Conservation (phyloP, 2,113 vertebrate species). For the Brachyistius frenatus region DNA sequence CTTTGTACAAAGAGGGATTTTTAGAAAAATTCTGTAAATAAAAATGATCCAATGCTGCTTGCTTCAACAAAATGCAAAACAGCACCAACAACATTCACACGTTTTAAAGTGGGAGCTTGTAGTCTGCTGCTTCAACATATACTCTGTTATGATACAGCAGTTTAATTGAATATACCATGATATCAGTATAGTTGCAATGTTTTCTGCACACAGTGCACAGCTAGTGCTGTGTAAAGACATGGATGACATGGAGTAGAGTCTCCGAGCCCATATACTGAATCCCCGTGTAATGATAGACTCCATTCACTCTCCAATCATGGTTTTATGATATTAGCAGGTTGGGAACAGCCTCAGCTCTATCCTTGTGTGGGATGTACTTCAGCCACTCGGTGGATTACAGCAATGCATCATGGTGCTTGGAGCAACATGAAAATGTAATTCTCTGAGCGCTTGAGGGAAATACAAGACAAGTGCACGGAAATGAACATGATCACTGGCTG, state of each 20-base stretch:
- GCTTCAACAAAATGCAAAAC: neutral
- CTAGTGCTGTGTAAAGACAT: neutral
- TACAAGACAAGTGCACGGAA: constrained; percentile 43
- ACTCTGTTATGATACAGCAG: neutral
- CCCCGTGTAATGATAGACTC: constrained; percentile 39
- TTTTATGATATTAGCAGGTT: constrained; percentile 59
- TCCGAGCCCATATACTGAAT: constrained; percentile 15
- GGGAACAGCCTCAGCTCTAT: constrained; percentile 31
- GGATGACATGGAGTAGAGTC: constrained; percentile 11
- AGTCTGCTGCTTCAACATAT: neutral
- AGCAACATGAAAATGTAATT: constrained; percentile 76
- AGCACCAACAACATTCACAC: neutral
- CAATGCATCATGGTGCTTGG: constrained; percentile 68
- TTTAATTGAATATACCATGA: neutral
- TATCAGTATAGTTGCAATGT: neutral
- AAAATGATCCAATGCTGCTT: constrained; percentile 13
- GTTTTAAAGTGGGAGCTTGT: neutral
- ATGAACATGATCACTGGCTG: constrained; percentile 57
- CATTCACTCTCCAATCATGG: constrained; percentile 46
- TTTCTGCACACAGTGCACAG: neutral
- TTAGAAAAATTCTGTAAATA: constrained; percentile 11
- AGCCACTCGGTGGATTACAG: constrained; percentile 57
- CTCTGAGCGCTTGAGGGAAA: constrained; percentile 61
- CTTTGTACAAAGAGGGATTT: neutral
- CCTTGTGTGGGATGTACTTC: constrained; percentile 47